Conservation (phyloP, 2,113 vertebrate species). For the Morone saxatilis region DNA sequence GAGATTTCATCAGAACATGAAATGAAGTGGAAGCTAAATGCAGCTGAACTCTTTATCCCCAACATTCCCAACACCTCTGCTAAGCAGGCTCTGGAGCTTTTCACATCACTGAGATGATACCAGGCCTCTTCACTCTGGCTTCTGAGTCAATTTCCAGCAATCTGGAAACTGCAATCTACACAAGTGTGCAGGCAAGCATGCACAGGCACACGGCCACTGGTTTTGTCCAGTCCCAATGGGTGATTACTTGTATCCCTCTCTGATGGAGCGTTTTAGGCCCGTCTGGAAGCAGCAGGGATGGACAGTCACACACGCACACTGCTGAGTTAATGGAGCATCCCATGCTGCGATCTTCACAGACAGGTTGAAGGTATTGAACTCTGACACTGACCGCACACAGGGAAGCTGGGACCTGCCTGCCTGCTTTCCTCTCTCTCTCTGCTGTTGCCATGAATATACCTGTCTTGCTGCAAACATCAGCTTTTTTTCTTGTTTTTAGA, state of each 20-base stretch:
- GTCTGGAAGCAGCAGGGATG: constrained; percentile 67
- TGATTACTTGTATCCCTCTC: constrained; percentile 25
- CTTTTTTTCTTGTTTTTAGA: constrained; percentile 13
- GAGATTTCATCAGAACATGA: constrained; percentile 54
- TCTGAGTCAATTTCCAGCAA: constrained; percentile 46
- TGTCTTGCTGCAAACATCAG: constrained; percentile 11
- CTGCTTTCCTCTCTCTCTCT: constrained; percentile 23
- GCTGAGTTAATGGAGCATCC: constrained; percentile 74
- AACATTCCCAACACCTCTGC: constrained; percentile 17
- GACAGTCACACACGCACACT: constrained; percentile 55
- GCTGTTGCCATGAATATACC: constrained; percentile 33
- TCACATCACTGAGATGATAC: constrained; percentile 37
- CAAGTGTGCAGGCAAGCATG: constrained; percentile 8
- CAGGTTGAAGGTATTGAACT: constrained; percentile 66
- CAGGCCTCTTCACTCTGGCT: not conserved
- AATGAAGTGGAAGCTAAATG: constrained; percentile 42
- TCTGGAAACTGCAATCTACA: constrained; percentile 44
- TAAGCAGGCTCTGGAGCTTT: constrained; percentile 25
- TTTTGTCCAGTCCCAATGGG: constrained; percentile 51
- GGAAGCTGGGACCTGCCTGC: constrained; percentile 27
- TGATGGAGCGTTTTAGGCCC: constrained; percentile 51
- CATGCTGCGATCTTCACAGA: constrained; percentile 61
- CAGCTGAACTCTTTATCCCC: constrained; percentile 30
- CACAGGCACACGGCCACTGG: constrained; percentile 13
- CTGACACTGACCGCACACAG: constrained; percentile 34